These are phyloP conservation scores for Megaceryle torquata DNA, from an alignment of 2,113 vertebrate species.

Conservation along the genomic window DNA sequence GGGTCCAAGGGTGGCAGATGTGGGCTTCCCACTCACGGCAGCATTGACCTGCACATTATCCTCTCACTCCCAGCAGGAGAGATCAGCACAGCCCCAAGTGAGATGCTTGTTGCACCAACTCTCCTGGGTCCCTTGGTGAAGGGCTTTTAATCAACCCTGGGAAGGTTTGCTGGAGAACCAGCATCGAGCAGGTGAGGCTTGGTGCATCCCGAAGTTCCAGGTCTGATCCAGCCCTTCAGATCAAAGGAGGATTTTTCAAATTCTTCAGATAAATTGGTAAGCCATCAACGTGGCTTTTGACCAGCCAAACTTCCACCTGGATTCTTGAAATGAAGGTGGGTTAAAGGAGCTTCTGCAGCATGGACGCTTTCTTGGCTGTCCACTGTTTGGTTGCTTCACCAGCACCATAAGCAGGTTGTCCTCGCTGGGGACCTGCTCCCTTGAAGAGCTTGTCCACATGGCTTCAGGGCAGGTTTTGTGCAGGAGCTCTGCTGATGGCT, in stretches of 20 bases:
- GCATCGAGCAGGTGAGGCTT: too few relatives aligned
- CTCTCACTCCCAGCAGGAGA: background rate
- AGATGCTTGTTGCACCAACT: background rate
- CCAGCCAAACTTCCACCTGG: background rate
- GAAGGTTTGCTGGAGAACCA: background rate
- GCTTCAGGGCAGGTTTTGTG: background rate
- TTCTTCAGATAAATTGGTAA: background rate
- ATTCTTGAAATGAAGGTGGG: background rate
- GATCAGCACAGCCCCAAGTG: rapidly evolving
- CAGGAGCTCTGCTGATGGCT: background rate
- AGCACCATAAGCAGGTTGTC: background rate
- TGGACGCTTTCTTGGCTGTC: background rate
- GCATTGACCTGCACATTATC: background rate
- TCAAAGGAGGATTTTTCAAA: background rate
- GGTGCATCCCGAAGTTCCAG: background rate
- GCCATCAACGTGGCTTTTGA: background rate
- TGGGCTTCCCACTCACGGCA: background rate
- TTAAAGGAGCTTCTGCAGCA: background rate
- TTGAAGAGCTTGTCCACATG: rapidly evolving
- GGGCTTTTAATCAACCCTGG: background rate
- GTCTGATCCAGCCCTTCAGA: background rate
- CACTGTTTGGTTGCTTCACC: background rate
- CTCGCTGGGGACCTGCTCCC: background rate
- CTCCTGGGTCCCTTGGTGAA: background rate
- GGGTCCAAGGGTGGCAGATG: background rate